phyloP scores from a whole-genome alignment of 2,888 invertebrate genomes.

The Troides aeacus region DNA sequence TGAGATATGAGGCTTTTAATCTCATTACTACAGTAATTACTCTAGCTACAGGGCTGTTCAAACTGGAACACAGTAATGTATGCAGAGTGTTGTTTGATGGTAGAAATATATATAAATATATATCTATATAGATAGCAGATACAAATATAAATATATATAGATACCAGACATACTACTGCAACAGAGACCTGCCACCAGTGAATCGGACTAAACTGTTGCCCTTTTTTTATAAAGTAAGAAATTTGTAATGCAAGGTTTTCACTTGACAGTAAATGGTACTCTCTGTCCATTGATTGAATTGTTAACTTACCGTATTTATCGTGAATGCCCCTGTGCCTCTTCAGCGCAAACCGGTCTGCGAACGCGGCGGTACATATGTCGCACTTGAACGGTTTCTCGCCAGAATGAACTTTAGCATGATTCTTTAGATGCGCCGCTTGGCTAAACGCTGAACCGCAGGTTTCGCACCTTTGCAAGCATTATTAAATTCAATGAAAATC shows the following conservation, averaged over 20 bases:
- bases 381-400: slow-evolving; percentile 90
- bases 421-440: slow-evolving; percentile 94
- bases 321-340: slow-evolving; percentile 91
- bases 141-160: too few relatives aligned
- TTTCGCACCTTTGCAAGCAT: slow-evolving; percentile 83
- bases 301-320: slow-evolving; percentile 86
- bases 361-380: slow-evolving; percentile 92
- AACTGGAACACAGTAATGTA: too few relatives aligned
- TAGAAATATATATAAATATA: too few relatives aligned
- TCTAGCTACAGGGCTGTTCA: too few relatives aligned
- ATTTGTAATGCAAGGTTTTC: background rate
- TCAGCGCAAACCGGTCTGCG: slow-evolving; percentile 91
- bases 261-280: background rate
- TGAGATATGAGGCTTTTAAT: too few relatives aligned
- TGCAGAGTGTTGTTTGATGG: too few relatives aligned
- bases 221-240: too few relatives aligned
- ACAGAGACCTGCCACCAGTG: too few relatives aligned
- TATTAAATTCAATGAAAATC: background rate
- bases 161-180: too few relatives aligned
- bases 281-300: background rate
- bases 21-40: too few relatives aligned
- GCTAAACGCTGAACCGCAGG: slow-evolving; percentile 93
- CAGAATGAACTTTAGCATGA: slow-evolving; percentile 91
- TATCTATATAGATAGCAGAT: too few relatives aligned
- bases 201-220: too few relatives aligned